Percentiles rank a stretch among this genome's conserved stretches.
Evolutionary conservation across 2,113 vertebrate species (phyloP).

Genomic region (Sigmodon hispidus): DNA sequence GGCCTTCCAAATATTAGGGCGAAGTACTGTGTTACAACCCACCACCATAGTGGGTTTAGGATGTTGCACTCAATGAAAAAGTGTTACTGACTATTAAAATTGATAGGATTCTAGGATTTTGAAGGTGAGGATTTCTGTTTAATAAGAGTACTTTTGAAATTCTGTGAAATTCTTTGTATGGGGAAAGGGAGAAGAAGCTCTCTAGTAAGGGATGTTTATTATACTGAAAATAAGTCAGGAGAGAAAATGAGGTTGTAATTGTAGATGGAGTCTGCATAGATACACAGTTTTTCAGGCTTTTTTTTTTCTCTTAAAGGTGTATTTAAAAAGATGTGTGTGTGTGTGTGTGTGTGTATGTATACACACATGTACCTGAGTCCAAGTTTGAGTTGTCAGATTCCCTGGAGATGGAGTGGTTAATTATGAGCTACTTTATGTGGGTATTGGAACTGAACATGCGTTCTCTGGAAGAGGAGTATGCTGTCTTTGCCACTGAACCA

Average conservation of each 20-base stretch:
- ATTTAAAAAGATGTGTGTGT: not conserved
- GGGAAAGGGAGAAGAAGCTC: not conserved
- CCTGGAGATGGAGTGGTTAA: not conserved
- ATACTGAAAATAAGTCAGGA: not conserved
- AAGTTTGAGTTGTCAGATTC: not conserved
- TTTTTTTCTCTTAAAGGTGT: not conserved
- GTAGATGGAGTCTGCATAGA: not conserved
- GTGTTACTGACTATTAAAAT: not conserved
- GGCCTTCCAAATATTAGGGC: not conserved
- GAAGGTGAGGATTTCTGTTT: conserved; percentile 26
- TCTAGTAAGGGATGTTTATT: not conserved
- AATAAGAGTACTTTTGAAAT: conserved; percentile 19
- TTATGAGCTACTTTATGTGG: not conserved
- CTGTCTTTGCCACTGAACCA: not conserved
- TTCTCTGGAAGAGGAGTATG: not conserved
- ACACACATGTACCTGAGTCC: no score
- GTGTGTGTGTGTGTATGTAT: not conserved
- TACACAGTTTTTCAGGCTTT: not conserved
- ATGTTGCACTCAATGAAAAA: not conserved
- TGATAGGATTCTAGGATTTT: conserved; percentile 48
- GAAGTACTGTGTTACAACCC: not conserved
- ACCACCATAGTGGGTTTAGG: not conserved
- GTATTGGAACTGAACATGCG: not conserved
- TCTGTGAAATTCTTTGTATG: not conserved
- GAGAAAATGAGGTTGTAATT: conserved; percentile 33